phyloP scores from a whole-genome alignment of 2,888 invertebrate genomes.

The Notodonta ziczac region DNA sequence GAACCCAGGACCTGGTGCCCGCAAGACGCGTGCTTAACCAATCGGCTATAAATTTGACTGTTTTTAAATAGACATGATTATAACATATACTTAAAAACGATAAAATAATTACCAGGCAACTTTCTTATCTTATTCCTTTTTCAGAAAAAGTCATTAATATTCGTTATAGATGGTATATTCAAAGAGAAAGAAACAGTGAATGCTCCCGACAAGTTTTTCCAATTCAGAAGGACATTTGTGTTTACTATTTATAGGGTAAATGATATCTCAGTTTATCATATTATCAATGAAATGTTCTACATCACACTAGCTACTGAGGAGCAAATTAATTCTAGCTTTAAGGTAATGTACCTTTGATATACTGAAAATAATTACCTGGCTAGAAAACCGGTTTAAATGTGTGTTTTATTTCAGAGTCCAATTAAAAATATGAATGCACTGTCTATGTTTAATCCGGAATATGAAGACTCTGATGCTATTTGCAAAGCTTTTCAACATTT shows the following conservation, averaged over 20 bases:
- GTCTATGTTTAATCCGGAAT: slow-evolving; percentile 54
- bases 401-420: slow-evolving; percentile 52
- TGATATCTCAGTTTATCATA: slow-evolving; percentile 44
- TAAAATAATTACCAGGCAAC: no score
- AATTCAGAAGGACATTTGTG: slow-evolving; percentile 67
- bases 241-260: slow-evolving; percentile 39
- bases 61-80: no score
- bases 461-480: slow-evolving; percentile 56
- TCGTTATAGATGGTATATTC: slow-evolving; percentile 65
- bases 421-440: slow-evolving; percentile 56
- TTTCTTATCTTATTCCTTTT: slow-evolving; percentile 8
- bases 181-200: slow-evolving; percentile 43
- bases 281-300: slow-evolving; percentile 59
- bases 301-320: slow-evolving; percentile 50
- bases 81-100: no score
- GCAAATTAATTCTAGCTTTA: slow-evolving; percentile 55
- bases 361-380: no score
- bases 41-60: no score
- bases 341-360: slow-evolving; percentile 44
- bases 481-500: slow-evolving; percentile 61
- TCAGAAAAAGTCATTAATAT: slow-evolving; percentile 52
- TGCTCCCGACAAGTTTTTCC: slow-evolving; percentile 34
- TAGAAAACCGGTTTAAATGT: no score
- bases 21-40: no score
- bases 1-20: no score